Evolutionary conservation across 2,113 vertebrate species (phyloP), one percentile per base, ranked within the genome.

Genomic region (Gallinago media): DNA sequence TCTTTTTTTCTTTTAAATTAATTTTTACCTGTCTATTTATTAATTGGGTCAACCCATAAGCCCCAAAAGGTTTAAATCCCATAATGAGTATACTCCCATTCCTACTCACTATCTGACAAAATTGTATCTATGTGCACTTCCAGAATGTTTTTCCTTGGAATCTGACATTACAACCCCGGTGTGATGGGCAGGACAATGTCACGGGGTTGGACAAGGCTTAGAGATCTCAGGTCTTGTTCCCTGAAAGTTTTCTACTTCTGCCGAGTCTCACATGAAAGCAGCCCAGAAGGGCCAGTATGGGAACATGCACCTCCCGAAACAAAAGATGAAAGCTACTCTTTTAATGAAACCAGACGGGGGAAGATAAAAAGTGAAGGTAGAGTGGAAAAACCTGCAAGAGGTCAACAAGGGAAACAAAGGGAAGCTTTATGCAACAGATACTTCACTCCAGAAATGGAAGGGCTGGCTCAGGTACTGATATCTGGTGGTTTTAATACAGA

Each of bases 401-500:
- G 73, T 80, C 89, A 97, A 93, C 76, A 89, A 87, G 89, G 75
- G 74, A 91, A 97, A 97, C 95, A 97, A 98, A 97, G 78, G 82
- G 34, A 52, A 36, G 26, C 96, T 97, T 97, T 97, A 93, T 97
- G 26, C 72, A 78, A 47, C 31, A 61, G 34, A n/a, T 87, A 20
- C 52, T 68, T 91, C 65, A 70, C 47, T 88, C 47, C 62, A 80
- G 42, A 96, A 96, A 96, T 49, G 26, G 40, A 77, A 76, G 74
- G 55, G 85, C 58, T 8, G 23, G 59, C 46, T 93, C 79, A 87
- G 68, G 49, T 44, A 44, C 46, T 63, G 42, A 40, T 71, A 29
- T 26, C 34, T 2, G 0, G 23, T 32, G 25, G 4, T 89, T 80
- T 84, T 94, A 85, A 86, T 63, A 74, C 13, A 95, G 82, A 61